These are phyloP conservation scores for Cylindroiulus punctatus DNA, from an alignment of 2,888 invertebrate genomes.

Conservation along the genomic window DNA sequence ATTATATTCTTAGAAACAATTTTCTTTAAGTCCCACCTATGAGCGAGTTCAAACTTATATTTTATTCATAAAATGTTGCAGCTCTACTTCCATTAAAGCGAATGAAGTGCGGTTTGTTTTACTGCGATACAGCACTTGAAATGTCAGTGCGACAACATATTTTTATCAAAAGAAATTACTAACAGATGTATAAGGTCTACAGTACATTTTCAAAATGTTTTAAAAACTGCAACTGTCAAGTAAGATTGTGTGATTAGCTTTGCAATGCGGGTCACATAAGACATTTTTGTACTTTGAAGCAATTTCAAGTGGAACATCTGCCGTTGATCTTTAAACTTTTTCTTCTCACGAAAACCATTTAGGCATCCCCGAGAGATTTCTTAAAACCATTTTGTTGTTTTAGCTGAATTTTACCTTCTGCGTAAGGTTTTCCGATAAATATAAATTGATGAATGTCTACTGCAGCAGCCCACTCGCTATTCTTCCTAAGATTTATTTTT, in stretches of 20 bases:
- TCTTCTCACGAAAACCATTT: constrained; percentile 17
- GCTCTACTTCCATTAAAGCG: not conserved
- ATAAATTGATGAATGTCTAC: constrained; percentile 10
- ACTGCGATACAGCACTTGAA: not conserved
- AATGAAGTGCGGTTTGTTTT: not conserved
- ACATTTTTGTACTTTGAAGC: not conserved
- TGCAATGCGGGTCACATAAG: not conserved
- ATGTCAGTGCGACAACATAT: not conserved
- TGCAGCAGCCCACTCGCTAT: not conserved
- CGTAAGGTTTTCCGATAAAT: not conserved
- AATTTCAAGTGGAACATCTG: constrained; percentile 2
- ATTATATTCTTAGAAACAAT: no score
- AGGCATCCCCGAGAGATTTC: constrained; percentile 11
- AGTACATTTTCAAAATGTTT: not conserved
- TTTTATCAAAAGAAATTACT: not conserved
- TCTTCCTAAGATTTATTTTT: not conserved
- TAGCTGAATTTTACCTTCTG: constrained; percentile 14
- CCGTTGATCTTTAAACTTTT: constrained; percentile 22
- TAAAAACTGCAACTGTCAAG: not conserved
- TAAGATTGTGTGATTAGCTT: not conserved
- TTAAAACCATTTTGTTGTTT: constrained; percentile 45
- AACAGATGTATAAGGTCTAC: not conserved
- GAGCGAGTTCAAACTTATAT: no score
- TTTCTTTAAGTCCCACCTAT: no score
- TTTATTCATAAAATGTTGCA: not conserved